These are phyloP conservation scores for Oreortyx pictus DNA, from an alignment of 2,797 vertebrate genomes.

Conservation along the genomic window DNA sequence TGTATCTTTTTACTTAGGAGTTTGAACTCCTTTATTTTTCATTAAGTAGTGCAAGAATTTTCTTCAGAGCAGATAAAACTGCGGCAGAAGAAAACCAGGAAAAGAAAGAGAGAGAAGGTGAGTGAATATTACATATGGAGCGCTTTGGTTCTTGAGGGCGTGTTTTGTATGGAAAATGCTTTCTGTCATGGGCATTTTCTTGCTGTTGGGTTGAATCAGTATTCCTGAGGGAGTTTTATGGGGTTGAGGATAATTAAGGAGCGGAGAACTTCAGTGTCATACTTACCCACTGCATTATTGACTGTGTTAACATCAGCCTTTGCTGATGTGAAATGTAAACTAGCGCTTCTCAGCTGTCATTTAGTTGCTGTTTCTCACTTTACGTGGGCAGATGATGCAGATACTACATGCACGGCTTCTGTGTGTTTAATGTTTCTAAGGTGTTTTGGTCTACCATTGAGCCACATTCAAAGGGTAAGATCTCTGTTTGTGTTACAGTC, in stretches of 20 bases:
- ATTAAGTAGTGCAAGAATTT: conserved; percentile 96
- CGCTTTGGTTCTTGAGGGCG: not conserved
- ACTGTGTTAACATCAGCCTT: not conserved
- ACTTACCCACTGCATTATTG: rapidly evolving
- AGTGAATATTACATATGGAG: not conserved
- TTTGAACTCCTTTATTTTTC: conserved; percentile 99
- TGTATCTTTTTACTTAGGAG: conserved; percentile 82
- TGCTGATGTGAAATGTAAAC: not conserved
- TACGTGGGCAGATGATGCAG: not conserved
- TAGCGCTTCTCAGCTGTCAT: not conserved
- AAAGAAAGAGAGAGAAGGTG: conserved; percentile 91
- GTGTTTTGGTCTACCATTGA: not conserved
- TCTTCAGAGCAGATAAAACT: conserved; percentile 98
- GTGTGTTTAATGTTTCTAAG: not conserved
- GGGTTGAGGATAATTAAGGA: not conserved
- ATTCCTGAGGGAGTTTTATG: not conserved
- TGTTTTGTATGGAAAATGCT: not conserved
- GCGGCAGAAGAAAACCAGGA: conserved; percentile 97
- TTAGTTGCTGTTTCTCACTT: not conserved
- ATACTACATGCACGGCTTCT: rapidly evolving
- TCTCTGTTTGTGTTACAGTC: not conserved
- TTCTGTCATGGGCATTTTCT: not conserved
- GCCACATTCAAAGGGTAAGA: not conserved
- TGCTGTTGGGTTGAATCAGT: not conserved
- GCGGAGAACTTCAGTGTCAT: not conserved